Base-by-base conservation (phyloP, 2,888 invertebrate genomes). In the Drosophila kuntzei region DNA sequence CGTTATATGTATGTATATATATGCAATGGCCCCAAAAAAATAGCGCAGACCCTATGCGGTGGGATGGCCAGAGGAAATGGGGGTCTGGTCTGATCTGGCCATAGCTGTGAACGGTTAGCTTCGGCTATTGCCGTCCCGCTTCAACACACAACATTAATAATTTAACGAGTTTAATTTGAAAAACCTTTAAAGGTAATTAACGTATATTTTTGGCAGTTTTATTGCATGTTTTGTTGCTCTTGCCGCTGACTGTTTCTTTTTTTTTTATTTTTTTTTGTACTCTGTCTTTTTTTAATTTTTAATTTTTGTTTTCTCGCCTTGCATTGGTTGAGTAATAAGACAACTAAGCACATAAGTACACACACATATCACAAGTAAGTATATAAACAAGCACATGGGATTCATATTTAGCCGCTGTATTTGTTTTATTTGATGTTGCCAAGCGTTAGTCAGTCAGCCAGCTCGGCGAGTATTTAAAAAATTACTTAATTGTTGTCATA, bases 141-240 rank as follows among this genome's bases (percentile, higher is more conserved):
- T 70, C 62, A 63, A 66, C 73, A 64, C 64, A 70, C 66, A 66
- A 63, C 65, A 79, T 66, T 74, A 57, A 76, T 86, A 74, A 74
- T 85, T 85, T 85, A 85, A 85, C 79, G 82, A 86, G 79, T 87
- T 87, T 84, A 87, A 87, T 86, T 85, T 86, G 85, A 85, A 85
- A 87, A 86, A 85, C 86, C 82, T 87, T 86, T 87, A 87, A 87
- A 77, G 82, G 87, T 82, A 86, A 86, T 86, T 86, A 86, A 86
- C 85, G 85, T 81, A 73, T 80, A 87, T 85, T 85, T 85, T 87
- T 85, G 84, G 81, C 85, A 84, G 74, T 87, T 87, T 87, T 87
- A 85, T 81, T 80, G 74, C 76, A 71, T 81, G 75, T 74, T 65
- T 71, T 67, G 55, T 59, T 73, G 57, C 39, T 54, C 27, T 41